A percentile compares a stretch with the other conserved stretches of the same genome.
Conservation (phyloP, 2,113 vertebrate species). For the Megaceryle maxima region DNA sequence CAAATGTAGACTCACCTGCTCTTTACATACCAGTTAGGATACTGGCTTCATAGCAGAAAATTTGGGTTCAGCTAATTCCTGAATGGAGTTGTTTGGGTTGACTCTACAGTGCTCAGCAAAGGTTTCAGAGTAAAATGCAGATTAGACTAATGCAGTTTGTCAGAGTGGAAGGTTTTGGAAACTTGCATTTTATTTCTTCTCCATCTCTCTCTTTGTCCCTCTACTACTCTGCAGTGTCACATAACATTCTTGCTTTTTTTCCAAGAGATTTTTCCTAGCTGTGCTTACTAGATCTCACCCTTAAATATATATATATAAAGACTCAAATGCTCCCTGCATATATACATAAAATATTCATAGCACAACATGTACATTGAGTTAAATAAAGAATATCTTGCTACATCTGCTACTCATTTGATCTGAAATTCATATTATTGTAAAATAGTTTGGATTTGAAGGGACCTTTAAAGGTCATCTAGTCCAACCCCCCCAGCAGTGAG, state of each 20-base stretch:
- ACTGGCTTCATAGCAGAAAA: not conserved
- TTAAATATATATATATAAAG: not conserved
- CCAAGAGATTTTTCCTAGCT: not conserved
- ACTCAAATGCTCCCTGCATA: not conserved
- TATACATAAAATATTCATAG: not conserved
- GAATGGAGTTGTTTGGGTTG: not conserved
- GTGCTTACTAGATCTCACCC: not conserved
- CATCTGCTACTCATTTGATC: no score
- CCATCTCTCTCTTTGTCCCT: not conserved
- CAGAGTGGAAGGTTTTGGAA: not conserved
- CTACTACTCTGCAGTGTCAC: not conserved
- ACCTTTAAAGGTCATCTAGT: not conserved
- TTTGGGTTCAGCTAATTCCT: not conserved
- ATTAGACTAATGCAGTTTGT: not conserved
- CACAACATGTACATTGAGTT: not conserved
- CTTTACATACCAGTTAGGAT: not conserved
- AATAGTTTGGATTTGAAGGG: not conserved
- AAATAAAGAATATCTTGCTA: no score
- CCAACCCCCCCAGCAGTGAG: not conserved
- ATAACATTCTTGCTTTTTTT: not conserved
- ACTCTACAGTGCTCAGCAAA: not conserved
- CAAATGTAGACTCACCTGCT: not conserved
- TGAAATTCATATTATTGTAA: not conserved
- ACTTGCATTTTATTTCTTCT: not conserved
- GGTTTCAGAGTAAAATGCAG: not conserved